These are phyloP conservation scores for Liposcelis brunnea DNA, from an alignment of 2,888 invertebrate species.

Conservation along the genomic window DNA sequence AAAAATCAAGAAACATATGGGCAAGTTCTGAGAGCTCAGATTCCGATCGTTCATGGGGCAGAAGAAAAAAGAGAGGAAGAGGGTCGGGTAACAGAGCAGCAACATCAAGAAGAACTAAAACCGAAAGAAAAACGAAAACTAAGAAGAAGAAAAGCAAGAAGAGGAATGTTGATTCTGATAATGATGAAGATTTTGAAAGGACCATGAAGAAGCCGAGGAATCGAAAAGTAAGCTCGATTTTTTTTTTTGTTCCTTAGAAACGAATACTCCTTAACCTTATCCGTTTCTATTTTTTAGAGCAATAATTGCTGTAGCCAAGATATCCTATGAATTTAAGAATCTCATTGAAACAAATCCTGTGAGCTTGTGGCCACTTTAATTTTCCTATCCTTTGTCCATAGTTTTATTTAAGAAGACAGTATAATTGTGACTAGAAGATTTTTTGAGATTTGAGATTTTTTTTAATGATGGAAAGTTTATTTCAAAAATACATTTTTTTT, in stretches of 20 bases:
- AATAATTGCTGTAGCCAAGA: no score
- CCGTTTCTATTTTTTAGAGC: no score
- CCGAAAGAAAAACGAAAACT: slow-evolving; percentile 15
- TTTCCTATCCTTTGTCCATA: no score
- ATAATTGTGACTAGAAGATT: no score
- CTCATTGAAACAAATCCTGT: no score
- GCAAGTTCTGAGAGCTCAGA: slow-evolving; percentile 35
- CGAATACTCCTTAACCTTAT: no score
- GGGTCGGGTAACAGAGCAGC: slow-evolving; percentile 4
- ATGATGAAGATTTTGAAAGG: slow-evolving; percentile 16
- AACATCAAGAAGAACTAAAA: not conserved
- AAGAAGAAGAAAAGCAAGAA: slow-evolving; percentile 20
- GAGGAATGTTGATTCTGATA: slow-evolving; percentile 21
- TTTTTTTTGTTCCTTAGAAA: slow-evolving; percentile 15
- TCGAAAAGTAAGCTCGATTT: slow-evolving; percentile 14
- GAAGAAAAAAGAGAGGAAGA: slow-evolving; percentile 11
- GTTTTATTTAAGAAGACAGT: no score
- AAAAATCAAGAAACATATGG: slow-evolving; percentile 40
- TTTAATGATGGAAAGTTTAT: no score
- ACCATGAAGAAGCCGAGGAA: slow-evolving; percentile 17
- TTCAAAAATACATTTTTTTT: no score
- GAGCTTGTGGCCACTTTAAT: no score
- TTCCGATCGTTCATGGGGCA: slow-evolving; percentile 11
- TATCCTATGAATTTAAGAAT: no score
- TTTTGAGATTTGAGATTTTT: no score